These are phyloP conservation scores for Gnathonemus longibarbis DNA, from an alignment of 2,113 vertebrate species.

Conservation along the genomic window DNA sequence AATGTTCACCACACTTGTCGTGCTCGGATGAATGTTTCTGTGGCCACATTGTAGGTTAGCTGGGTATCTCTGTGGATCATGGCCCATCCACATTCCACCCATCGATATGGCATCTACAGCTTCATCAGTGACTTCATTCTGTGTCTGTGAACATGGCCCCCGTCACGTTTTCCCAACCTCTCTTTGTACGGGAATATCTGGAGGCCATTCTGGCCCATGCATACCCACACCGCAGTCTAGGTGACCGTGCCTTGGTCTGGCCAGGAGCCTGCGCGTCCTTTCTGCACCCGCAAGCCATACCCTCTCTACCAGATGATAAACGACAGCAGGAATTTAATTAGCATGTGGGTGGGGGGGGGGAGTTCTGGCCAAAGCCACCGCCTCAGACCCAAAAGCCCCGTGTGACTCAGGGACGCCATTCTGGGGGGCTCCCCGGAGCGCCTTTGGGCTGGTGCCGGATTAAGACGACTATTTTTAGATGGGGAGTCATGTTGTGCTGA, in stretches of 20 bases:
- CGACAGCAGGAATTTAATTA: slow-evolving; percentile 39
- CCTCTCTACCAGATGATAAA: slow-evolving; percentile 36
- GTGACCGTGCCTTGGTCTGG: not conserved
- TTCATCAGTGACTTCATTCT: not conserved
- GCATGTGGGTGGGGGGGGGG: slow-evolving; percentile 25
- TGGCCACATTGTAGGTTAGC: not conserved
- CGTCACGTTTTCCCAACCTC: not conserved
- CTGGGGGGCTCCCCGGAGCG: slow-evolving; percentile 15
- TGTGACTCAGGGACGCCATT: slow-evolving; percentile 4
- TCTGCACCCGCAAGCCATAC: slow-evolving; percentile 20
- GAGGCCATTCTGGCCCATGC: not conserved
- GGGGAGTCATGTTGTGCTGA: slow-evolving; percentile 3
- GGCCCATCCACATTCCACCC: not conserved
- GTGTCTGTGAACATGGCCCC: not conserved
- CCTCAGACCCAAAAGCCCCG: slow-evolving; percentile 20
- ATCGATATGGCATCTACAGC: not conserved
- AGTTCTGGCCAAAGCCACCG: slow-evolving; percentile 20
- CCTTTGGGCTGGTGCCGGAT: slow-evolving; percentile 24
- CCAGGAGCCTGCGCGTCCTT: slow-evolving; percentile 15
- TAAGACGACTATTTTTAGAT: slow-evolving; percentile 25
- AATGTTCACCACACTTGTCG: not conserved
- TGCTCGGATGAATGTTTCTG: not conserved
- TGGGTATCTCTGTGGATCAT: not conserved
- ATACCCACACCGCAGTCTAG: not conserved
- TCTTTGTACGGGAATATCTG: not conserved